These are phyloP conservation scores for Limnephilus marmoratus DNA, from an alignment of 2,888 invertebrate genomes.

Conservation along the genomic window DNA sequence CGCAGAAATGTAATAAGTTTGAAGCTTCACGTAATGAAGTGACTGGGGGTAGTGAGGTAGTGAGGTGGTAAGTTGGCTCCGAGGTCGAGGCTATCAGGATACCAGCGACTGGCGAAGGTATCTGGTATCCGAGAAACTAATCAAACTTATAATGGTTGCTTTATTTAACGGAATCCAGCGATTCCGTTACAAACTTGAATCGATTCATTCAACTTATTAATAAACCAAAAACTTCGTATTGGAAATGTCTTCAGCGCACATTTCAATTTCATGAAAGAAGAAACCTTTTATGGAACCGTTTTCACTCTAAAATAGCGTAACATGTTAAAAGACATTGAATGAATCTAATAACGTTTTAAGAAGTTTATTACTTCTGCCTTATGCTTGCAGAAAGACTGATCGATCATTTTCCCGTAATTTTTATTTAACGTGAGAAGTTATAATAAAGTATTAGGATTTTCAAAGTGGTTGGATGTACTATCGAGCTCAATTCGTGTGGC, in stretches of 20 bases:
- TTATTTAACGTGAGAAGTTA: background rate
- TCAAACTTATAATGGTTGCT: slow-evolving; percentile 48
- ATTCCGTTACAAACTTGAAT: slow-evolving; percentile 41
- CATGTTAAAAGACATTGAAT: background rate
- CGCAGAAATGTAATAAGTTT: background rate
- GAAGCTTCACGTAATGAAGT: slow-evolving; percentile 26
- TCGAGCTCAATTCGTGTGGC: background rate
- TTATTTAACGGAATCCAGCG: slow-evolving; percentile 39
- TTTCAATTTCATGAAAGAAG: slow-evolving; percentile 12
- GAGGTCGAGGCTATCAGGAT: background rate
- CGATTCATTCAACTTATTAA: slow-evolving; percentile 38
- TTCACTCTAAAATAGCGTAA: background rate
- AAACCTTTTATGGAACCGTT: background rate
- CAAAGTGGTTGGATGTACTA: background rate
- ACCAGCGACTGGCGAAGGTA: slow-evolving; percentile 13
- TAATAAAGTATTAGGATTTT: background rate
- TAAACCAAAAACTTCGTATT: background rate
- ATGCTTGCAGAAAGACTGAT: background rate
- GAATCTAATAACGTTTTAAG: background rate
- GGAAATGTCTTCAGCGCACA: slow-evolving; percentile 20
- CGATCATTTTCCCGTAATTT: background rate
- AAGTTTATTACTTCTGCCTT: background rate
- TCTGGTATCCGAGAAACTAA: slow-evolving; percentile 43
- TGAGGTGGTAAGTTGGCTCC: background rate
- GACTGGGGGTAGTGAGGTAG: background rate